Conservation (phyloP, 37 sponge, comb jelly and placozoan genomes). For the Mnemiopsis leidyi region DNA sequence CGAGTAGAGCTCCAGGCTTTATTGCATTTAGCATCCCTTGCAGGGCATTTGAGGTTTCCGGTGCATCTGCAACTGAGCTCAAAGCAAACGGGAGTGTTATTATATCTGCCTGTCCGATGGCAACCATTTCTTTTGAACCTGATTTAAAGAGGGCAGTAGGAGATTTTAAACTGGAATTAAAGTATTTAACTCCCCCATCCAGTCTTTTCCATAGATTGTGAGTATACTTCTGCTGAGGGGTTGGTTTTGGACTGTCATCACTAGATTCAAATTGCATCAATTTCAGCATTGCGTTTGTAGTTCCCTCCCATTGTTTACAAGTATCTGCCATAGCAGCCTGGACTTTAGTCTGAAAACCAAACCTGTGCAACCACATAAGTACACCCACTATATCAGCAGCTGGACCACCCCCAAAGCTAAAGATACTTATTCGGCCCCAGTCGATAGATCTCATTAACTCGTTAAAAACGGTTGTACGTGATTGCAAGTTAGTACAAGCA, state of each 20-base stretch:
- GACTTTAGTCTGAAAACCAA: slow-evolving; percentile 7
- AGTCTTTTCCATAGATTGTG: slow-evolving; percentile 47
- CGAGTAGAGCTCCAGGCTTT: slow-evolving; percentile 58
- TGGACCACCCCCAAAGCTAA: slow-evolving; percentile 53
- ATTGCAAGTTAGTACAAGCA: slow-evolving; percentile 48
- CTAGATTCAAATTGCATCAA: slow-evolving; percentile 2
- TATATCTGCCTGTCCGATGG: slow-evolving; percentile 51
- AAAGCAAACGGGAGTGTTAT: slow-evolving; percentile 21
- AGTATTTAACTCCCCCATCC: slow-evolving; percentile 3
- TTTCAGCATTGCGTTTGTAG: neutral
- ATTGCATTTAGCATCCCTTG: slow-evolving; percentile 17
- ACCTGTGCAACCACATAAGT: slow-evolving; percentile 56
- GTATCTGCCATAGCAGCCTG: slow-evolving; percentile 27
- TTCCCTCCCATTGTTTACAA: slow-evolving; percentile 48
- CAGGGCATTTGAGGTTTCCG: slow-evolving; percentile 22
- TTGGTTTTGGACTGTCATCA: slow-evolving; percentile 5
- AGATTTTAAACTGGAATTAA: neutral
- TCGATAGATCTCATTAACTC: slow-evolving; percentile 29
- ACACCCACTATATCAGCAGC: slow-evolving; percentile 50
- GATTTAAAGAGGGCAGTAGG: neutral
- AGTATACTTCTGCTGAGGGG: slow-evolving; percentile 31
- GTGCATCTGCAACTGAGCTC: slow-evolving; percentile 11
- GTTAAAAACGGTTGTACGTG: slow-evolving; percentile 22
- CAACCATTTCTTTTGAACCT: slow-evolving; percentile 4
- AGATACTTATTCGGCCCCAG: slow-evolving; percentile 41